Evolutionary conservation across 2,113 vertebrate genomes (phyloP), one percentile per base, ranked within the genome.

Genomic region (Hippocampus barbouri): DNA sequence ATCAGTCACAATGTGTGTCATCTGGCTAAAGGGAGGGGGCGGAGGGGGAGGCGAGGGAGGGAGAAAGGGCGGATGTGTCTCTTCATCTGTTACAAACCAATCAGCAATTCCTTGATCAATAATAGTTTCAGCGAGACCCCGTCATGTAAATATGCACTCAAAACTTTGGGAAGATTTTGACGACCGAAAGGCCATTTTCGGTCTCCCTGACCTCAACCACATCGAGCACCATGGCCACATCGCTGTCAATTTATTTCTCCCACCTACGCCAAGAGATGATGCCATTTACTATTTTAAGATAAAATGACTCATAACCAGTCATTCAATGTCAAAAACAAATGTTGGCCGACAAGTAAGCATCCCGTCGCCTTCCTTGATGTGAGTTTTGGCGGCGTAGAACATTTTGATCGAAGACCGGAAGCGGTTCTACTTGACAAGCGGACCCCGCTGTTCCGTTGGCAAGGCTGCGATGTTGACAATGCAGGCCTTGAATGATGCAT

Each of bases 1-100:
- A 91, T 91, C 86, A 83, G 85, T 87, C 77, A 75, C 79, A 85
- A 83, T 63, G 79, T 89, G 82, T 89, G 90, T 91, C 89, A 91
- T 88, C 79, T 87, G 88, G 83, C 75, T 78, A 61, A 64, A 81
- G 81, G 78, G 77, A 54, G 47, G 68, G 23, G 38, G 56, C 73
- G 60, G 68, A 57, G 41, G 56, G 56, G 27, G 23, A 16, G 47
- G 71, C 65, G 71, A 41, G 10, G 45, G 72, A 53, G 20, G 60
- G 72, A 63, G 41, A 56, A 27, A 41, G 73, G 47, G 20, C 53
- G 70, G 38, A 68, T 77, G 60, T 6, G 1, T 66, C 59, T 21
- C 2, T 59, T 64, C 27, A 65, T 8, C 45, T 43, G 20, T n/a
- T 16, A 10, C 34, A 23, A 25, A 6, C 41, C 43, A 45, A 53